Base-by-base conservation (phyloP, 2,888 invertebrate species). In the Antheraea yamamai region DNA sequence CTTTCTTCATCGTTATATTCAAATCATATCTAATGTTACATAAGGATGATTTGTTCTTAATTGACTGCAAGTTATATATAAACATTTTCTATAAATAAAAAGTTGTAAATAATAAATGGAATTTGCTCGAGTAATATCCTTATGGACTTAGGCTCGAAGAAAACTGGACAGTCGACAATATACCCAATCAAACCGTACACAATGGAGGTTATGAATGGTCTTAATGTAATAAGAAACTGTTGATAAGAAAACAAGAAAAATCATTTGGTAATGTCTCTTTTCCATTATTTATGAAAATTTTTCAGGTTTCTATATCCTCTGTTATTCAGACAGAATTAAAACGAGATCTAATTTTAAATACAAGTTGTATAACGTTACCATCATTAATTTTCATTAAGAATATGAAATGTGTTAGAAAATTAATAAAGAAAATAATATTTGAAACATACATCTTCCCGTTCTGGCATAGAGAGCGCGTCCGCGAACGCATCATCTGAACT, bases 401-500 rank as follows among this genome's bases (percentile, higher is more conserved):
- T 20, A 20, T 23, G n/a, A 61, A 2, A 61, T 55, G 20, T 55
- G 20, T 20, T 55, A 3, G 4, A 1, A 20, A 20, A 55, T 0
- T 20, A 55, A 55, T 55, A 20, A 6, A 20, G 20, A 55, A 55
- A 55, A 55, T 10, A 23, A 23, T 64, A 58, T 58, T 4, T n/a
- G 35, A 47, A 58, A 86, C 95, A 89, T 77, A 95, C 95, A 95
- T 94, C 93, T 95, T 95, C 94, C 95, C 95, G 93, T 95, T 95
- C 94, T 95, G 95, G 92, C 95, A 95, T 89, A 91, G 95, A 92
- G 94, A 94, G 85, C 94, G 95, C 92, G 94, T 94, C 93, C 95
- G 95, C 92, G 95, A 94, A 93, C 95, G 95, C 92, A 93, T 95
- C 92, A 92, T 95, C 94, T 92, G 94, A 92, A 88, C 95, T 93